Base-by-base conservation (phyloP, 1,140 invertebrate genomes). In the Berghia stephanieae region DNA sequence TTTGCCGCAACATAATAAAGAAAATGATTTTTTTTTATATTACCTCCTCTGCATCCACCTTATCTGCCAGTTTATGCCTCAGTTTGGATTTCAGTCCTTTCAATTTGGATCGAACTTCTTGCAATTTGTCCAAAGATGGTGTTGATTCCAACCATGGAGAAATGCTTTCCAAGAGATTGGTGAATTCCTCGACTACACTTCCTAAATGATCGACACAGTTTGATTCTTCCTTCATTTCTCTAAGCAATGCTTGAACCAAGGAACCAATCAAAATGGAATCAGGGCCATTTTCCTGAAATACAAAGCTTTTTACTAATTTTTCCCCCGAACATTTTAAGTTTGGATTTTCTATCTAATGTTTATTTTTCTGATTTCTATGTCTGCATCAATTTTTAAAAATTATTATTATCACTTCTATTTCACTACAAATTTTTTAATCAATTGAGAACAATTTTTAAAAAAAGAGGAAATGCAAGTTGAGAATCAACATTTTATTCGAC, bases 31-130 rank as follows among this genome's bases (percentile, higher is more conserved):
- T 21, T 42, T 18, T 42, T 16, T 57, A 44, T 24, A 66, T 43
- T 72, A 84, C 84, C 82, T 86, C 84, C 72, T 84, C 84, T 3
- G 82, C 52, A 75, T 86, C 84, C 38, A 81, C 80, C 71, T 81
- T 82, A 49, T 86, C 84, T 24, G 84, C 84, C 34, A 84, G 80
- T 68, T 79, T 82, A 43, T 86, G 84, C 3, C 84, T 72, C 16
- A 86, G 63, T 67, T 83, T 82, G 8, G 84, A 86, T 42, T 84
- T 84, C 4, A 86, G 71, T n/a, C 67, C n/a, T 31, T 82, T 71
- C 40, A 86, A 78, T 6, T 69, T 80, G 44, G 80, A 77, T 36
- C 80, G 77, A 31, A 72, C 77, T 6, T 79, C 77, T 46, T 70
- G 69, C 18, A 86, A 71, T 24, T 79, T 74, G n/a, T 78, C 80